A percentile compares a stretch with the other conserved stretches of the same genome.
These are phyloP conservation scores for Ifrita kowaldi DNA, from an alignment of 2,113 vertebrate genomes.

Conservation along the genomic window DNA sequence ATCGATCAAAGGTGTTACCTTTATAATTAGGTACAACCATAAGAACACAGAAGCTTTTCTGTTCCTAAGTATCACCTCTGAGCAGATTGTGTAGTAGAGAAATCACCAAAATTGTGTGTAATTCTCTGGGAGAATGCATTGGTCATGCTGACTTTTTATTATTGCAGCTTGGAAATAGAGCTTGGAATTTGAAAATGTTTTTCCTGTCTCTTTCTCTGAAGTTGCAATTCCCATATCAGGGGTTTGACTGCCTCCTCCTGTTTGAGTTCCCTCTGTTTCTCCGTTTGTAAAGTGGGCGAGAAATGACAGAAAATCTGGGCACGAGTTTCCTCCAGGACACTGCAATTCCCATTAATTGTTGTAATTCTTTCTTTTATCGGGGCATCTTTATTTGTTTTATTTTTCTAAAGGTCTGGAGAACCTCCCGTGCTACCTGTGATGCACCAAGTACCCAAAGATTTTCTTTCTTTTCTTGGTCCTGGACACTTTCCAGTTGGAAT, in stretches of 20 bases:
- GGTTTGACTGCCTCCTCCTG: not conserved
- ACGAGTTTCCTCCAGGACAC: rapidly evolving
- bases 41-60: not conserved
- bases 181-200: not conserved
- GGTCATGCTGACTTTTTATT: too few species aligned
- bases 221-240: not conserved
- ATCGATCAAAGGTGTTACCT: not conserved
- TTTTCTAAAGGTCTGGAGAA: rapidly evolving
- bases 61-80: not conserved
- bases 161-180: not conserved
- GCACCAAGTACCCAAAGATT: not conserved
- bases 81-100: not conserved
- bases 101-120: not conserved
- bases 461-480: not conserved
- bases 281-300: not conserved
- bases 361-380: not conserved
- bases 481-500: not conserved
- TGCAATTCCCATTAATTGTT: not conserved
- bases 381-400: not conserved
- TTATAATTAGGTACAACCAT: too few species aligned
- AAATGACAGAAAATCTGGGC: not conserved
- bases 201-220: too few species aligned
- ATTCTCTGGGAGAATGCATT: not conserved
- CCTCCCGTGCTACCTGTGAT: not conserved
- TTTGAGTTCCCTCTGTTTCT: too few species aligned